phyloP scores from a whole-genome alignment of 64 coral and sea anemone species.

The Stichodactyla helianthus region DNA sequence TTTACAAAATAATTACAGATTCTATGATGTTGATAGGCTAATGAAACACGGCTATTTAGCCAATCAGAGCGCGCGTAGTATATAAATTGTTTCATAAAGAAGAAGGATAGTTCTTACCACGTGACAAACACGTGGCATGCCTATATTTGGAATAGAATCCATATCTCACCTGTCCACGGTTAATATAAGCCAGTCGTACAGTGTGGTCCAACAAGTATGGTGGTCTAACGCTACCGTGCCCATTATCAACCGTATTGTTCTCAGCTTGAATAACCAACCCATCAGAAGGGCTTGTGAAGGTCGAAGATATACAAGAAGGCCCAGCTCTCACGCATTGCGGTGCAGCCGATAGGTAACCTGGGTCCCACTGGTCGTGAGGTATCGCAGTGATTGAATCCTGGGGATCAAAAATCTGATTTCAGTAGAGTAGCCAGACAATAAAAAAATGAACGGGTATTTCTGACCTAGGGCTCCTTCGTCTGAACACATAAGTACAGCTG shows the following conservation, averaged over 20 bases:
- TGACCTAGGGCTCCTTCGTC: not conserved
- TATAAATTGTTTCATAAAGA: too few species aligned
- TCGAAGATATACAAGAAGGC: slow-evolving; percentile 56
- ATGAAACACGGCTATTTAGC: too few species aligned
- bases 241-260: slow-evolving; percentile 47
- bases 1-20: too few species aligned
- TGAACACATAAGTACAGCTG: too few species aligned
- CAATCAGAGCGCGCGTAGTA: too few species aligned
- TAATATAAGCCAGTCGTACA: slow-evolving; percentile 51
- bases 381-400: slow-evolving; percentile 72
- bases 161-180: slow-evolving; percentile 32
- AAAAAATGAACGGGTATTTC: not conserved
- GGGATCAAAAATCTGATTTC: not conserved
- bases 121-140: not conserved
- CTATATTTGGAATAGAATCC: not conserved
- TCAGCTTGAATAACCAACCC: slow-evolving; percentile 67
- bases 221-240: slow-evolving; percentile 36
- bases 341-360: slow-evolving; percentile 48
- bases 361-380: slow-evolving; percentile 57
- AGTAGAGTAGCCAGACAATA: not conserved
- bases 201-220: slow-evolving; percentile 64
- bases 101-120: not conserved
- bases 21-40: too few species aligned
- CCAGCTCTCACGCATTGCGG: slow-evolving; percentile 67
- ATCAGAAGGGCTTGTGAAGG: slow-evolving; percentile 41